Base-by-base conservation (phyloP, 2,797 vertebrate species). In the Thalassophryne amazonica region DNA sequence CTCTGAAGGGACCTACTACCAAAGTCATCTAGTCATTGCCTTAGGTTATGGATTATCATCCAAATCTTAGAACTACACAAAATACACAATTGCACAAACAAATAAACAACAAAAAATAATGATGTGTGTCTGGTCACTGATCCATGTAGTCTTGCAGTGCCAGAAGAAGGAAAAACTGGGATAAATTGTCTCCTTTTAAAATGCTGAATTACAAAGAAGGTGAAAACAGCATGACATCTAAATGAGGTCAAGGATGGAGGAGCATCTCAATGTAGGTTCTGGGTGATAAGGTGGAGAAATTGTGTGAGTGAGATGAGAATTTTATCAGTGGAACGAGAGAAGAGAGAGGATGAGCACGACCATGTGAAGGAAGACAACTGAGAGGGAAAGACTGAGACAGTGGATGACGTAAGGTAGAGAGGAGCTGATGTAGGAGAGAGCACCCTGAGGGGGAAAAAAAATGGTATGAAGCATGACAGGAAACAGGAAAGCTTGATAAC, bases 401-500 rank as follows among this genome's bases (percentile, higher is more conserved):
- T 33, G 12, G 50, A 78, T 86, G 78, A 86, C 72, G 69, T 83
- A 81, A 83, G 69, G 78, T 41, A 25, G 59, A 82, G 78, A 54
- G 71, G 20, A 43, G 42, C 60, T 4, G 33, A 7, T 14, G 19
- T 36, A 55, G 31, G 37, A 18, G 40, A 54, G 30, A 42, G 46
- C 18, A 23, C 29, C 8, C 3, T 7, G 27, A 38, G 10, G 34
- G 36, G 12, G 45, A 50, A 10, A 15, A 45, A 20, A 38, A 42
- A 53, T 25, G 22, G 19, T 30, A 27, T 45, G 29, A 1, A 5
- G 18, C 36, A 37, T 23, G 60, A 59, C 21, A 24, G 30, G 12
- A 28, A 55, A 17, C 14, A 36, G 21, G 13, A 31, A 17, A 43
- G 22, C 5, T 14, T 16, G 11, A 1, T 18, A 25, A 28, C 33